Base-by-base conservation (phyloP, 2,888 invertebrate genomes). In the Tethea ocularis region DNA sequence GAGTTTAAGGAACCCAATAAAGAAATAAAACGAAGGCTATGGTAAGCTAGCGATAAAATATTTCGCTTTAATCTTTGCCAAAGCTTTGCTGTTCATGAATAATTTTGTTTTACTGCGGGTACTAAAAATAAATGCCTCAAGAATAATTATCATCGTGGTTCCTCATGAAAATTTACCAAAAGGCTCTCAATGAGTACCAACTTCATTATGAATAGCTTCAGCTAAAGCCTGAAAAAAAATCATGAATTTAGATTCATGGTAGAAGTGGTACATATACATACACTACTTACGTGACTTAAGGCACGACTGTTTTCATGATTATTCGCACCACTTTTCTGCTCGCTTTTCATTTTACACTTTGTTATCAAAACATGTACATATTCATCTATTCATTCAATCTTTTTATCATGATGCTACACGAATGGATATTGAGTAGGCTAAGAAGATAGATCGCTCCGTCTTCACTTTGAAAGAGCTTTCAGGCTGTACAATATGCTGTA, bases 281-380 rank as follows among this genome's bases (percentile, higher is more conserved):
- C n/a, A 38, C n/a, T 1, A n/a, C n/a, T 38, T 38, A 51, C 55
- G 51, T 61, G 57, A 57, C 58, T n/a, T n/a, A n/a, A n/a, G n/a
- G 57, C 57, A 67, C 56, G 61, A 63, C 64, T 56, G 54, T 63
- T 62, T 67, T 71, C 60, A 55, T 66, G 64, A 66, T 68, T 64
- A 68, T 68, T 13, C 36, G 58, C 53, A 60, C 61, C 52, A 59
- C 61, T 69, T 69, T 67, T 64, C 59, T 61, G 57, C 59, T 52
- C 57, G 33, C 26, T 68, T 72, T 67, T 72, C 61, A 68, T 67
- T 69, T 60, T 61, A 52, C 17, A 60, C 67, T 58, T 64, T 71
- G 61, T 61, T 33, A 33, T 33, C 33, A 33, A 33, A 33, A 33
- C 33, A 33, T 13, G 33, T 33, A 33, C 33, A 33, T 3, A 13